Base-by-base conservation (phyloP, 1,140 invertebrate species). In the Apis laboriosa region DNA sequence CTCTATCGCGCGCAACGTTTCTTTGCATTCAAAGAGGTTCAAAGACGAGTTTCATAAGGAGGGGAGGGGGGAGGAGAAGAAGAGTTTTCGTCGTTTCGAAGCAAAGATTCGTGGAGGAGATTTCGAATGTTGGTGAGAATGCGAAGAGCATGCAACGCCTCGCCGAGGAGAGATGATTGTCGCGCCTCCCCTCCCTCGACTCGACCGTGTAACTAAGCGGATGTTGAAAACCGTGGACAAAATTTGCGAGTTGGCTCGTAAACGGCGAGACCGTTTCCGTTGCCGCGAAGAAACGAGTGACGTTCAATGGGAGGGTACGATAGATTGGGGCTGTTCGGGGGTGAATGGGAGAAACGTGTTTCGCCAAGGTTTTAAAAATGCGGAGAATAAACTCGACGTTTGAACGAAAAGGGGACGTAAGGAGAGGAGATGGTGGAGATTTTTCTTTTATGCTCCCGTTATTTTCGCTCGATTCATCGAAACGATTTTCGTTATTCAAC, bases 91-190 rank as follows among this genome's bases (percentile, higher is more conserved):
- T 49, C 71, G 78, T 74, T 80, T 63, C 71, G 53, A 75, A 74
- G 70, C 71, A 80, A 80, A 80, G 78, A 19, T 21, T 34, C 8
- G 21, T 55, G 55, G 71, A 55, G 53, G 56, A 61, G 78, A 74
- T 80, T 80, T 55, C 2, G 28, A 49, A 49, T 21, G 49, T 34
- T 43, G 34, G 34, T 43, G 34, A 51, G 58, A 72, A 34, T 17
- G 60, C 28, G 49, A 64, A 64, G 70, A n/a, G 53, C 34, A 64
- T n/a, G 74, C 55, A 5, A 60, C 34, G n/a, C 17, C 5, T 11
- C n/a, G 17, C 13, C 15, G 51, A 5, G 15, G 11, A 7, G 13
- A 13, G 68, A 56, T 71, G 70, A 64, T 70, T 51, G 8, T 34
- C 21, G 1, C 51, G n/a, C 43, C 58, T 67, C n/a, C 1, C 17